Evolutionary conservation across 2,113 vertebrate species (phyloP).

Genomic region (Egretta garzetta): DNA sequence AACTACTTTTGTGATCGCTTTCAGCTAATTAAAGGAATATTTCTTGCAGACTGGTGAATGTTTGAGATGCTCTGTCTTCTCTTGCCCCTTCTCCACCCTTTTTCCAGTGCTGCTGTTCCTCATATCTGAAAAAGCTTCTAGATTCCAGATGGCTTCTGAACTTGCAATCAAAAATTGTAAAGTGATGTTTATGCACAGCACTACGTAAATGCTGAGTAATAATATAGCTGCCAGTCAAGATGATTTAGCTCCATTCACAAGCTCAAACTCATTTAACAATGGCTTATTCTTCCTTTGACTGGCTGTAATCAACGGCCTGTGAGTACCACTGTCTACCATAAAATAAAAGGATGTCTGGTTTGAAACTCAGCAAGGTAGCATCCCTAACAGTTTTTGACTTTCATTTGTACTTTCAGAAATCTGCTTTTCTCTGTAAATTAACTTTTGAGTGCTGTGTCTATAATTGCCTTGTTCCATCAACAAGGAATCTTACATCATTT

Average conservation of each 20-base stretch:
- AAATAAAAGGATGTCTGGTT: background rate
- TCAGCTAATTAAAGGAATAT: background rate
- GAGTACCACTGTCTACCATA: background rate
- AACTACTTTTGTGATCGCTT: background rate
- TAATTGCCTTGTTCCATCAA: background rate
- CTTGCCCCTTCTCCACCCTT: background rate
- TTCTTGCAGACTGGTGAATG: background rate
- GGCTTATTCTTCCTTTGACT: background rate
- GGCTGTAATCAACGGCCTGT: background rate
- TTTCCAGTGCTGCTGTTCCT: background rate
- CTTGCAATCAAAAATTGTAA: background rate
- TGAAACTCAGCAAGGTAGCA: background rate
- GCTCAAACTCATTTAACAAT: background rate
- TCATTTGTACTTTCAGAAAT: background rate
- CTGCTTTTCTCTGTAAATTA: background rate
- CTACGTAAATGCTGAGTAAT: background rate
- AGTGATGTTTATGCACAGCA: background rate
- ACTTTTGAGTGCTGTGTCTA: background rate
- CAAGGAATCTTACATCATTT: background rate
- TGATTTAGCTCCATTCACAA: background rate
- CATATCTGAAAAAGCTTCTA: background rate
- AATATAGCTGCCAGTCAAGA: slow-evolving; percentile 16
- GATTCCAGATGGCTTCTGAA: background rate
- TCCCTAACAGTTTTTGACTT: background rate
- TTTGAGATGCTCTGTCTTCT: background rate